These are phyloP conservation scores for Calephelis perditalis DNA, from an alignment of 2,888 invertebrate species.

Conservation along the genomic window DNA sequence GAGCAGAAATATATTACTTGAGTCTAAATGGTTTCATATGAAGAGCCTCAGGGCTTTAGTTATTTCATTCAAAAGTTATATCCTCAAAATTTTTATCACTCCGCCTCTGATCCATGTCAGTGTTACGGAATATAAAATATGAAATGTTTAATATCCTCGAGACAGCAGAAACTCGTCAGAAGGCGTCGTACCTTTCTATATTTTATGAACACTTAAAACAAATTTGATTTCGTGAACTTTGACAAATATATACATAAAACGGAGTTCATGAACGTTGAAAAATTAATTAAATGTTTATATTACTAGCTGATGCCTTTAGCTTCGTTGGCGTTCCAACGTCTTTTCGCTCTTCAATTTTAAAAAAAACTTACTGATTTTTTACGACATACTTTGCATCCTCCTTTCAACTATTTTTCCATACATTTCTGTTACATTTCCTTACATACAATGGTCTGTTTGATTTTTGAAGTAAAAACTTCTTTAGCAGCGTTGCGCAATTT, in stretches of 20 bases:
- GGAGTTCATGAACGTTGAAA: background rate
- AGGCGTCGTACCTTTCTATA: constrained; percentile 53
- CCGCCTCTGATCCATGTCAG: constrained; percentile 32
- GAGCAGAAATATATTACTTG: background rate
- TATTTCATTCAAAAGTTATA: constrained; percentile 32
- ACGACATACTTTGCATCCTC: no score
- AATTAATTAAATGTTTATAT: background rate
- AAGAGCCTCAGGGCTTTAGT: constrained; percentile 28
- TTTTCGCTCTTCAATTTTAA: no score
- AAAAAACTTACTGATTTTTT: no score
- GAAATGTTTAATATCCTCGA: constrained; percentile 59
- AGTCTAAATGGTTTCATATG: background rate
- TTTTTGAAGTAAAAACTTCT: no score
- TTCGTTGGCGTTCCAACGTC: background rate
- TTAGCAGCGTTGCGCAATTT: no score
- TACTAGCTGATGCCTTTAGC: background rate
- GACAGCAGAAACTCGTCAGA: constrained; percentile 48
- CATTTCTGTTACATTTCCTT: no score
- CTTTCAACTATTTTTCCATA: no score
- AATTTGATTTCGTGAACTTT: constrained; percentile 46
- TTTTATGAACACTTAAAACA: constrained; percentile 63
- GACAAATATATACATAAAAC: background rate
- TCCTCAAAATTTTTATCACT: constrained; percentile 19
- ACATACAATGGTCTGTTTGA: no score
- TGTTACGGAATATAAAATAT: constrained; percentile 47